Percentiles rank a stretch among this genome's conserved stretches.
Evolutionary conservation across 2,888 invertebrate genomes (phyloP).

Genomic region (Julus scandinavius): DNA sequence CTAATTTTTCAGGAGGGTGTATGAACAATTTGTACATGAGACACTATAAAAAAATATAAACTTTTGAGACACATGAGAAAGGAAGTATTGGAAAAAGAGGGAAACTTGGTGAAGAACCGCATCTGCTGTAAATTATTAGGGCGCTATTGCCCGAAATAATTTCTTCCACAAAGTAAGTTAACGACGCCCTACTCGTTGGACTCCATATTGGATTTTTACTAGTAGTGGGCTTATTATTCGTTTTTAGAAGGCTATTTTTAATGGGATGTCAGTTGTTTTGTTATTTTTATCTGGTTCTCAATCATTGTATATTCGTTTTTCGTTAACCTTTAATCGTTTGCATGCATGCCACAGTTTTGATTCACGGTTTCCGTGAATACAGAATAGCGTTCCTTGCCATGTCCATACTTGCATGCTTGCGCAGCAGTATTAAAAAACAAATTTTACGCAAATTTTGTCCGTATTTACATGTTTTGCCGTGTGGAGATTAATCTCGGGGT

Average conservation of each 20-base stretch:
- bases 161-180: conserved; percentile 49
- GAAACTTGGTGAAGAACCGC: conserved; percentile 45
- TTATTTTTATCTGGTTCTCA: background rate
- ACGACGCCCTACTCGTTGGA: conserved; percentile 41
- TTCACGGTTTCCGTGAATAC: background rate
- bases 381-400: too few species aligned
- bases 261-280: background rate
- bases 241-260: conserved; percentile 7
- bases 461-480: background rate
- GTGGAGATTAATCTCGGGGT: background rate
- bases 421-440: too few species aligned
- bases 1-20: conserved; percentile 11
- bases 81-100: conserved; percentile 11
- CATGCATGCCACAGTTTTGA: background rate
- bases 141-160: conserved; percentile 45
- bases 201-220: conserved; percentile 44
- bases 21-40: conserved; percentile 23
- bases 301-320: background rate
- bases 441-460: too few species aligned
- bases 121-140: conserved; percentile 40
- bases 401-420: background rate
- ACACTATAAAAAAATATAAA: conserved; percentile 43
- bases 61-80: conserved; percentile 47
- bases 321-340: background rate
- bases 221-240: conserved; percentile 42